Evolutionary conservation across 1,140 invertebrate species (phyloP).

Genomic region (Melipona quadrifasciata): DNA sequence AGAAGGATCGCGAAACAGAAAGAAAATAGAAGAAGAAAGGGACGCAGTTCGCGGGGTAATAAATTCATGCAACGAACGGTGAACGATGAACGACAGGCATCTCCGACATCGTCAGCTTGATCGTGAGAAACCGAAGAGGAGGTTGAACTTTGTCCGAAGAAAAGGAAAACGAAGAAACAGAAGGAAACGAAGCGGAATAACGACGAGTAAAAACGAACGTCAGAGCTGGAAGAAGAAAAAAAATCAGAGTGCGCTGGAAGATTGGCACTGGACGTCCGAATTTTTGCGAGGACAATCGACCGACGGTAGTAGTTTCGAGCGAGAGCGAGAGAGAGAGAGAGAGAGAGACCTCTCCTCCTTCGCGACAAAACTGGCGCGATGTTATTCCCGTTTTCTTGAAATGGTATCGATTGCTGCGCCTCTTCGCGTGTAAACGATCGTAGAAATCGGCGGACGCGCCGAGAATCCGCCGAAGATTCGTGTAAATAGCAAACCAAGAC

Average conservation of each 20-base stretch:
- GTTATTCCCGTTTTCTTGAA: constrained; percentile 12
- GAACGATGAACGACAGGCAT: constrained; percentile 16
- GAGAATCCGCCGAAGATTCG: constrained; percentile 42
- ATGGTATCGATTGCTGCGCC: constrained; percentile 33
- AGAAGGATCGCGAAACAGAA: not conserved
- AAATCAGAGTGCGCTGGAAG: not conserved
- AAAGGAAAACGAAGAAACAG: not conserved
- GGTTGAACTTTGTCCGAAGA: not conserved
- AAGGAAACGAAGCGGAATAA: not conserved
- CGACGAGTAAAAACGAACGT: too few species aligned
- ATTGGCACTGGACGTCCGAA: constrained; percentile 34
- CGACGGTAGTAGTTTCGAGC: constrained; percentile 47
- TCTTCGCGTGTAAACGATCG: constrained; percentile 38
- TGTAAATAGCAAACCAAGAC: constrained; percentile 47
- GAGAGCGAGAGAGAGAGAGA: not conserved
- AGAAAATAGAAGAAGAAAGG: too few species aligned
- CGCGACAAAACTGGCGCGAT: constrained; percentile 21
- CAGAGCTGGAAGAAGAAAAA: not conserved
- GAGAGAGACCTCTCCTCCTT: constrained; percentile 25
- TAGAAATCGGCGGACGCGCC: constrained; percentile 45
- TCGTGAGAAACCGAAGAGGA: constrained; percentile 9
- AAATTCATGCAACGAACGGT: constrained; percentile 49
- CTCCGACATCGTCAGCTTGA: constrained; percentile 7
- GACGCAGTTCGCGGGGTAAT: constrained; percentile 55
- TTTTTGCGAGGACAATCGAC: constrained; percentile 68